These are phyloP conservation scores for Pocota personata DNA, from an alignment of 2,888 invertebrate species.

Conservation along the genomic window DNA sequence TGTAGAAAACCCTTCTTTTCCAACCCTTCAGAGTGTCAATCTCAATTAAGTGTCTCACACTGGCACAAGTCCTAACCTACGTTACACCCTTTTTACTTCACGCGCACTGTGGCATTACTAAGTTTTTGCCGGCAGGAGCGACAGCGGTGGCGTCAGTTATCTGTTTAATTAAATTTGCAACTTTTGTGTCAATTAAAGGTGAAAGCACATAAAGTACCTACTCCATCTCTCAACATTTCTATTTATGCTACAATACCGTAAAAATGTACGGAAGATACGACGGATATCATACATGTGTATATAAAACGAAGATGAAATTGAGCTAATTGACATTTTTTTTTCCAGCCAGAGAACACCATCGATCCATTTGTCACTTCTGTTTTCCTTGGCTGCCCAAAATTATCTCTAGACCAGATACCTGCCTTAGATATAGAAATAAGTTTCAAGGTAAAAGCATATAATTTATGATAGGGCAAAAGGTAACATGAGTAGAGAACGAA, in stretches of 20 bases:
- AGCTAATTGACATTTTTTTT: slow-evolving; percentile 46
- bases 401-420: slow-evolving; percentile 13
- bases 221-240: neutral
- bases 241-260: neutral
- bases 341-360: neutral
- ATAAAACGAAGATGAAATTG: slow-evolving; percentile 1
- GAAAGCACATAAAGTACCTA: slow-evolving; percentile 12
- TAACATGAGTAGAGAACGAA: slow-evolving; percentile 7
- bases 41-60: slow-evolving; percentile 17
- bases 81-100: neutral
- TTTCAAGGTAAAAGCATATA: slow-evolving; percentile 55
- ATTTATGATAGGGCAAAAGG: slow-evolving; percentile 60
- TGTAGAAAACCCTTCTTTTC: neutral
- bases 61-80: neutral
- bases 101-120: neutral
- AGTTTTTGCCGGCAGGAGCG: neutral
- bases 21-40: neutral
- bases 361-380: slow-evolving; percentile 10
- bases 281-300: neutral
- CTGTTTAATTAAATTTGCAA: slow-evolving; percentile 15
- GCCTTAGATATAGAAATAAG: slow-evolving; percentile 1
- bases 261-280: neutral
- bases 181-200: slow-evolving; percentile 22
- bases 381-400: slow-evolving; percentile 30
- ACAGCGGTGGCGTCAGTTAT: neutral